phyloP scores from a whole-genome alignment of 2,888 invertebrate species.

The Tenthredo notha region DNA sequence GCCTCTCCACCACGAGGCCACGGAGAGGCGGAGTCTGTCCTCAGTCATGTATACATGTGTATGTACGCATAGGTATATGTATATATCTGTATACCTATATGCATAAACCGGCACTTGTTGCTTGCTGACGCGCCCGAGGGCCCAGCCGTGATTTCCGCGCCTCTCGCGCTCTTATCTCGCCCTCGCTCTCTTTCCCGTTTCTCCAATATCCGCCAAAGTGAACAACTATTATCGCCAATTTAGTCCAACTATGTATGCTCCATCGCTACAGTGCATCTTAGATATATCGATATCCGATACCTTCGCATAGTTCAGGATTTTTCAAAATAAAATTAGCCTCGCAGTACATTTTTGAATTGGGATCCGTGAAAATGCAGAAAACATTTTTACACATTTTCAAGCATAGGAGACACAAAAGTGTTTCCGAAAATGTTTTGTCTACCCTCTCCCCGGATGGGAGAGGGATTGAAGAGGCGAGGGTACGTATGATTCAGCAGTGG shows the following conservation, averaged over 20 bases:
- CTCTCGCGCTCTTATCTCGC: not conserved
- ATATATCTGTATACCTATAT: not conserved
- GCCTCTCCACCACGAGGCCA: slow-evolving; percentile 46
- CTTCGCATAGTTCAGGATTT: too few species aligned
- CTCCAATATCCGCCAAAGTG: not conserved
- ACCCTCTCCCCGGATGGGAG: too few species aligned
- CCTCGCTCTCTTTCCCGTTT: not conserved
- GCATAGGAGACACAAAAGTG: too few species aligned
- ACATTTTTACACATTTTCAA: too few species aligned
- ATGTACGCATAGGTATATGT: not conserved
- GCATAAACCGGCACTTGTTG: slow-evolving; percentile 34
- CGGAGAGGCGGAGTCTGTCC: slow-evolving; percentile 39
- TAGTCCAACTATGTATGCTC: not conserved
- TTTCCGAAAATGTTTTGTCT: too few species aligned
- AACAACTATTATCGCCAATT: not conserved
- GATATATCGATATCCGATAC: too few species aligned
- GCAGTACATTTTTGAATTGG: too few species aligned
- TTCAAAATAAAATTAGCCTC: too few species aligned
- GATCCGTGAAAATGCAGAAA: too few species aligned
- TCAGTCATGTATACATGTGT: not conserved
- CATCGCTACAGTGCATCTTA: not conserved
- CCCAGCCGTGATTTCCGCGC: not conserved
- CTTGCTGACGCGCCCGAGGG: slow-evolving; percentile 28
- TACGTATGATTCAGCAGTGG: too few species aligned
- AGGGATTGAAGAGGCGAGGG: too few species aligned